These are phyloP conservation scores for Pachycephala philippinensis DNA, from an alignment of 2,113 vertebrate genomes.

Conservation along the genomic window DNA sequence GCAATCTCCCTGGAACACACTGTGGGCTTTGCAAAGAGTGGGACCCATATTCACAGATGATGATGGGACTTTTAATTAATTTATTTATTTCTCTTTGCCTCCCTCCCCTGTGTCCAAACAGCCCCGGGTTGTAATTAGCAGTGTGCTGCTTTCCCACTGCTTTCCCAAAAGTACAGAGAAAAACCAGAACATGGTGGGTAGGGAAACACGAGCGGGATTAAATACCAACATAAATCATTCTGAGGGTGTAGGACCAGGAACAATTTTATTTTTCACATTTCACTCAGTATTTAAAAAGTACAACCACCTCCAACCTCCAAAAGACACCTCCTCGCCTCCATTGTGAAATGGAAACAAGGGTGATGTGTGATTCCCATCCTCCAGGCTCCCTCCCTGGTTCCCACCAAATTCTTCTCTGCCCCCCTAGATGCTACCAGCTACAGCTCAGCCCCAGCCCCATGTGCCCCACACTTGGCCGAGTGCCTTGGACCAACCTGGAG, in stretches of 20 bases:
- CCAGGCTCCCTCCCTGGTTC: background rate
- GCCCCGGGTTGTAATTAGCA: background rate
- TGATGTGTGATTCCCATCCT: background rate
- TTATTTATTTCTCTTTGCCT: background rate
- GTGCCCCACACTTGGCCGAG: accelerated
- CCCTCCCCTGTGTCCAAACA: background rate
- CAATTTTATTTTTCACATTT: conserved; percentile 22
- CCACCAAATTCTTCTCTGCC: background rate
- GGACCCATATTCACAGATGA: background rate
- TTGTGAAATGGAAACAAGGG: background rate
- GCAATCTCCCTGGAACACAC: background rate
- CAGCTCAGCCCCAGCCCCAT: background rate
- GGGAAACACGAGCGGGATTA: background rate
- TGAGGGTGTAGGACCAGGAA: background rate
- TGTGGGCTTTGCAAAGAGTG: background rate
- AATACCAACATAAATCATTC: conserved; percentile 25
- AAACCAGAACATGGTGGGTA: background rate
- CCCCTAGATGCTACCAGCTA: background rate
- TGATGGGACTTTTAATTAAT: background rate
- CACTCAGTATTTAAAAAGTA: background rate
- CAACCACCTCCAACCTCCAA: conserved; percentile 21
- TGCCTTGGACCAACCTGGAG: background rate
- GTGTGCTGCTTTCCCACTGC: background rate
- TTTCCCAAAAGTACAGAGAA: background rate
- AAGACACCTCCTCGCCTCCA: background rate